A percentile compares a stretch with the other conserved stretches of the same genome.
Conservation (phyloP, 2,888 invertebrate species). For the Phengaris alcon region DNA sequence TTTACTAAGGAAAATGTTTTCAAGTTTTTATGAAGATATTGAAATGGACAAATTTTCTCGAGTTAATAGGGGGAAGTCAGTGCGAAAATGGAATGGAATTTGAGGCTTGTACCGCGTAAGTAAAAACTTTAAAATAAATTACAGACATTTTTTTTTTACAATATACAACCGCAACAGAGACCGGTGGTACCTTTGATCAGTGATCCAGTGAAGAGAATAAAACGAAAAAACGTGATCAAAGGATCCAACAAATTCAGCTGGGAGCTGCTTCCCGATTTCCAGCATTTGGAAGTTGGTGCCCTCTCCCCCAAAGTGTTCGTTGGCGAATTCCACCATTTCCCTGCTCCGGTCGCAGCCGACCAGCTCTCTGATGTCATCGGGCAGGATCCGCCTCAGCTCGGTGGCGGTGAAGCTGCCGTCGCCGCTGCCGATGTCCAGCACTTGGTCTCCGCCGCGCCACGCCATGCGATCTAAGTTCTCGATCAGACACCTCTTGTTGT, state of each 20-base stretch:
- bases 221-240: conserved; percentile 11
- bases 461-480: conserved; percentile 1
- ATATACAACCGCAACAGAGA: no score
- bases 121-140: no score
- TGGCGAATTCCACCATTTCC: conserved; percentile 22
- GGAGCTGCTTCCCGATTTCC: neutral
- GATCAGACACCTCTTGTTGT: conserved; percentile 8
- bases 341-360: conserved; percentile 14
- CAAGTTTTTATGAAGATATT: no score
- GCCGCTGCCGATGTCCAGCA: conserved; percentile 22
- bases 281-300: neutral
- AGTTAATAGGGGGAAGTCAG: no score
- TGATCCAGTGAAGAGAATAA: neutral
- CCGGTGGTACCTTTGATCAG: conserved; percentile 2
- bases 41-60: no score
- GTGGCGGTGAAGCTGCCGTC: conserved; percentile 23
- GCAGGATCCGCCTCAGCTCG: conserved; percentile 9
- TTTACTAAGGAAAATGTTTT: no score
- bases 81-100: no score
- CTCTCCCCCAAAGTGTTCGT: neutral
- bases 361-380: neutral
- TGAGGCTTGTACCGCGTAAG: no score
- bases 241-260: neutral
- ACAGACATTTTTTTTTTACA: no score
- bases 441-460: neutral